Evolutionary conservation across 2,888 invertebrate genomes (phyloP), one percentile per base, ranked within the genome.

Genomic region (Yponomeuta cagnagella): DNA sequence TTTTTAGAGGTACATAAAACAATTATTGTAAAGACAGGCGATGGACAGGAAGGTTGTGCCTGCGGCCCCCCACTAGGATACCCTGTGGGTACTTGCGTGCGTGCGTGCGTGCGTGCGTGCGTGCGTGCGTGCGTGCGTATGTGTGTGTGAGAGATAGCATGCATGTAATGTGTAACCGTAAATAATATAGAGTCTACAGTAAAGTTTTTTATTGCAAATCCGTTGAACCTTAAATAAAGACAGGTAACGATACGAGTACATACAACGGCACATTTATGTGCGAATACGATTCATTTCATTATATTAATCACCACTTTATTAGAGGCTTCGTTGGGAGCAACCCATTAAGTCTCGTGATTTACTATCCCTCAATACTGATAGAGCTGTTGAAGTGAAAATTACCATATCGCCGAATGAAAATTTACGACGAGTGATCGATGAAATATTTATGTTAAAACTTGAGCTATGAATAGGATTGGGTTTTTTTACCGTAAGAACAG

Each of bases 201-300:
- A 23, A 23, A 23, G 23, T 23, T 23, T 23, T 23, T 23, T 23
- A 23, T 23, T 0, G 23, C 1, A 23, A 12, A 58, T 15, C 8
- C 43, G 52, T 15, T 15, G 15, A 12, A 58, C 52, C 12, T 9
- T 58, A 12, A 58, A 58, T 15, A 12, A 58, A 2, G 15, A 15
- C 10, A 52, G 52, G 12, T 52, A 9, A 52, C 10, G 52, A 52
- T 9, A 52, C 52, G 5, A 37, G 37, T 37, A 37, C 37, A 8
- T 8, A 43, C 52, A 58, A 58, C 15, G 5, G 4, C 15, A 58
- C 52, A 58, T 58, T 58, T 15, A 58, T 15, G 67, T 37, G 15
- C n/a, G 67, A 67, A 67, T n/a, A 67, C 43, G 33, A 58, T 72
- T 71, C 23, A 23, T 68, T 52, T 48, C 2, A 68, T 52, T 52